Conservation (phyloP, 1,140 invertebrate species). For the Dendroctonus valens region DNA sequence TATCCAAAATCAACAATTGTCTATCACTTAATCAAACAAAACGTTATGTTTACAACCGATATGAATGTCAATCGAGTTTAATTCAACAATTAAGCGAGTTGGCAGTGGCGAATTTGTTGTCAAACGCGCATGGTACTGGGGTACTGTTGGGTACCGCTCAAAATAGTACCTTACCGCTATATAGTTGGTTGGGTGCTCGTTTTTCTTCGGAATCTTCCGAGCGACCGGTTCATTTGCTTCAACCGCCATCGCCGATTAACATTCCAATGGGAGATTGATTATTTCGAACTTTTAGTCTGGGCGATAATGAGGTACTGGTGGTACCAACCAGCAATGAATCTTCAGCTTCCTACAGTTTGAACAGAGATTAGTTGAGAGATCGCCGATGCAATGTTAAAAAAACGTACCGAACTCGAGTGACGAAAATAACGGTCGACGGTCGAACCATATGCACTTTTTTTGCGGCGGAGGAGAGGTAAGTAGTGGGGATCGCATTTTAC, state of each 20-base stretch:
- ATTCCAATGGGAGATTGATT: too few species aligned
- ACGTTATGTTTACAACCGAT: conserved; percentile 2
- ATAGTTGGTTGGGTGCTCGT: conserved; percentile 5
- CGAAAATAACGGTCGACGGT: too few species aligned
- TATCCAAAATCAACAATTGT: background rate
- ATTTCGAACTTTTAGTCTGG: too few species aligned
- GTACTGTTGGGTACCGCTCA: background rate
- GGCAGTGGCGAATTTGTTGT: conserved; percentile 1
- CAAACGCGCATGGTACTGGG: conserved; percentile 7
- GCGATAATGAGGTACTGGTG: too few species aligned
- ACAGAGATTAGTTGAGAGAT: too few species aligned
- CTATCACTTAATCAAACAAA: conserved; percentile 10
- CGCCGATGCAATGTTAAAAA: too few species aligned
- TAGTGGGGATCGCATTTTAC: too few species aligned
- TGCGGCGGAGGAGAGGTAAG: too few species aligned
- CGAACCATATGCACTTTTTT: too few species aligned
- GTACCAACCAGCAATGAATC: too few species aligned
- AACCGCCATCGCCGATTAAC: background rate
- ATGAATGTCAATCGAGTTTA: background rate
- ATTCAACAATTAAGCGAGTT: background rate
- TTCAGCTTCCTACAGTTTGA: too few species aligned
- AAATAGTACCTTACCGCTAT: background rate
- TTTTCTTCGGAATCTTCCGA: conserved; percentile 9
- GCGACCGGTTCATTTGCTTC: conserved; percentile 1
- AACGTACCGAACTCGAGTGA: too few species aligned